Percentiles rank a stretch among this genome's conserved stretches.
Evolutionary conservation across 2,113 vertebrate genomes (phyloP).

Genomic region (Circaetus gallicus): DNA sequence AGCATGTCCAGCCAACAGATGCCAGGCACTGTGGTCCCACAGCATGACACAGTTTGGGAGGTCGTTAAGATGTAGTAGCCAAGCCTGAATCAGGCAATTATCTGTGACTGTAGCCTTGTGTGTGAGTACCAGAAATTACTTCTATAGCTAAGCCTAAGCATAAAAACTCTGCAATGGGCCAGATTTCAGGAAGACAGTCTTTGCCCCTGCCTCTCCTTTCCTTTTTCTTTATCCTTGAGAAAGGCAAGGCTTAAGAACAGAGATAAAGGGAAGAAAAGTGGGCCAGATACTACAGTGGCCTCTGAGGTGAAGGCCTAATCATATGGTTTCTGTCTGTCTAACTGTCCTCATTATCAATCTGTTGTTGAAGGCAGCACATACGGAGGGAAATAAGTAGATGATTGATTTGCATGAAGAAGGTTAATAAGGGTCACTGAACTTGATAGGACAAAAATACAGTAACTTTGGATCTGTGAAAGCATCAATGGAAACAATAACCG

Average conservation of each 20-base stretch:
- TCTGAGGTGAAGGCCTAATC: neutral
- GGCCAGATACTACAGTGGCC: neutral
- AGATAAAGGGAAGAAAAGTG: neutral
- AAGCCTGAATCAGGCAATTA: neutral
- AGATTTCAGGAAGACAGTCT: neutral
- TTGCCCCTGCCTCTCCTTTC: neutral
- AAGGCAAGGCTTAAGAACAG: neutral
- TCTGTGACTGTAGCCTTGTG: neutral
- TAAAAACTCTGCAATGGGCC: neutral
- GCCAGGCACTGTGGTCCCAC: rapidly evolving
- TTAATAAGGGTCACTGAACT: neutral
- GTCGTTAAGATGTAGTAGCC: neutral
- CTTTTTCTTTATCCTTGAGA: neutral
- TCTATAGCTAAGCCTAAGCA: neutral
- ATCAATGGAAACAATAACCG: neutral
- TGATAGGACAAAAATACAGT: neutral
- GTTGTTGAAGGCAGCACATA: neutral
- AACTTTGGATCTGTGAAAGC: neutral
- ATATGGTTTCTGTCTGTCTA: neutral
- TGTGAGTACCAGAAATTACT: neutral
- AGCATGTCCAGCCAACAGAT: neutral
- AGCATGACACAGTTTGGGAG: neutral
- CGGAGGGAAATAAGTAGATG: neutral
- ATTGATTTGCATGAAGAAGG: neutral
- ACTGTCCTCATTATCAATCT: neutral